Base-by-base conservation (phyloP, 2,113 vertebrate species). In the Ifrita kowaldi region DNA sequence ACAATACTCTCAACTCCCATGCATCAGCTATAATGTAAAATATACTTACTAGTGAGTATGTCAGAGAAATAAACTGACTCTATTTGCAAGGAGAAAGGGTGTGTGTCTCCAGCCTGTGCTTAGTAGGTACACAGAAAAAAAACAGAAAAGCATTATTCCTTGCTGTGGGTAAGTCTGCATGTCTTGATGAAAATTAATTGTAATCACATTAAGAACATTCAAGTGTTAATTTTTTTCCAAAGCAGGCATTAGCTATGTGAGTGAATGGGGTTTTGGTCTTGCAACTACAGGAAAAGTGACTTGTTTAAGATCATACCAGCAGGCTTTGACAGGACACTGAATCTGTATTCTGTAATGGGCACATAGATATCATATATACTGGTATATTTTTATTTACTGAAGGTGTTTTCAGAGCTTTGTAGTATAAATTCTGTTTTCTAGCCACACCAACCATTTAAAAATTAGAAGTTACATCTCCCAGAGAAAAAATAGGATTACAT, bases 31-130 rank as follows among this genome's bases (percentile, higher is more conserved):
- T 98, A 96, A 98, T 97, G 97, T 97, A 97, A 93, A 98, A 98
- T 98, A 94, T 91, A 98, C 76, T 95, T 98, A 65, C 98, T 96
- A 1, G 96, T 92, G 14, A 98, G 97, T 19, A 97, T 97, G 35
- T 98, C 98, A 62, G 98, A 98, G 90, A 98, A 99, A 98, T 98
- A 92, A 98, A 98, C 82, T 98, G 89, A 98, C 96, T 89, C 98
- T 98, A 44, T 97, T 98, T 10, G 97, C 97, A 87, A 97, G 49
- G 97, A 95, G 98, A 98, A 96, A 98, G 98, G 2, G 97, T 95
- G 11, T 98, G 87, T 70, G 79, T 98, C 19, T 98, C 98, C 52
- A 98, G 98, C 16, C 97, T 98, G 13, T 98, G 97, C 92, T 97
- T 98, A 95, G 97, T 98, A 98, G 97, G 98, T 98, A 75, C 26